phyloP scores from a whole-genome alignment of 2,113 vertebrate species.

The Myiagra hebetior region DNA sequence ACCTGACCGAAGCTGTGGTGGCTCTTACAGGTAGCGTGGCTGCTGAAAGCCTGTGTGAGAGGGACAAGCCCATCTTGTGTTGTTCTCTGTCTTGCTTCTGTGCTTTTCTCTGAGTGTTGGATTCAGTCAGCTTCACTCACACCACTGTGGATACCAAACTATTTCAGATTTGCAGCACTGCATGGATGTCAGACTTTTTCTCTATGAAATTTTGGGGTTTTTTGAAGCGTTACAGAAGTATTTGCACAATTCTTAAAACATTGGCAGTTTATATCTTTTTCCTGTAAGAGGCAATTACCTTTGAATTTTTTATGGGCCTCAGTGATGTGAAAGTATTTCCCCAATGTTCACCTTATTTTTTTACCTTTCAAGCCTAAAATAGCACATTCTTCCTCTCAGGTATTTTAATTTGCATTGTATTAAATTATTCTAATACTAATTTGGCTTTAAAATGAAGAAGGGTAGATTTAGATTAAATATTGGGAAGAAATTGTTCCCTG shows the following conservation, averaged over 20 bases:
- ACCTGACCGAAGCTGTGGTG: neutral
- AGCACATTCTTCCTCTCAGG: neutral
- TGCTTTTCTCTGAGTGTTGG: neutral
- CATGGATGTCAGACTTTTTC: neutral
- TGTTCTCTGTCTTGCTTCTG: neutral
- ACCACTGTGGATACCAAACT: accelerated
- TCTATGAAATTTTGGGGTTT: neutral
- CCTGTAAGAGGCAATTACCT: neutral
- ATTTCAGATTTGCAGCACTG: neutral
- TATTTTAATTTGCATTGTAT: neutral
- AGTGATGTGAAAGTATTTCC: neutral
- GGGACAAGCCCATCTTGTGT: accelerated
- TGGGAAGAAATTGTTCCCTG: neutral
- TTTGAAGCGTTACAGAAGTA: neutral
- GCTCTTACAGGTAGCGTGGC: accelerated
- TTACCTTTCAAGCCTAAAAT: neutral
- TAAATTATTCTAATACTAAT: neutral
- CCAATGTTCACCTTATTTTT: neutral
- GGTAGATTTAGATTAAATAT: neutral
- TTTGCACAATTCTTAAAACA: neutral
- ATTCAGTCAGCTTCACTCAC: neutral
- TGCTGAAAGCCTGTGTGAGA: neutral
- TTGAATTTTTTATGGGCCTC: neutral
- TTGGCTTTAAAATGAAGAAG: neutral
- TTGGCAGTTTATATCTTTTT: neutral